phyloP scores from a whole-genome alignment of 2,113 vertebrate genomes.

The Trochalopteron elliotii region DNA sequence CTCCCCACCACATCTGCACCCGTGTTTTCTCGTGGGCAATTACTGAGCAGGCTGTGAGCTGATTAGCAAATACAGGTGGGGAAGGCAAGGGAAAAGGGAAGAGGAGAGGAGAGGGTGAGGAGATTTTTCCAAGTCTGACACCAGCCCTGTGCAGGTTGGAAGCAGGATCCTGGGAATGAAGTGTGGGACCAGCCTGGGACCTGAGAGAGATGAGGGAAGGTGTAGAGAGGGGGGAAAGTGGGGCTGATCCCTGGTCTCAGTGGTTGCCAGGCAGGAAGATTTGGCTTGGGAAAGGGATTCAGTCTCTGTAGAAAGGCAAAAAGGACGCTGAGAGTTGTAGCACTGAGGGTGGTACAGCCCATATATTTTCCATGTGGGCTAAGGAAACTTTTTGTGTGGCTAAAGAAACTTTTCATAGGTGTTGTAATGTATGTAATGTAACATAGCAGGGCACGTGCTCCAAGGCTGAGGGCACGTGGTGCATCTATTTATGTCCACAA shows the following conservation, averaged over 20 bases:
- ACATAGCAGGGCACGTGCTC: neutral
- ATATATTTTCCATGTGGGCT: fast-evolving
- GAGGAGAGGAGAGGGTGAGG: neutral
- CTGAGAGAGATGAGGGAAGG: neutral
- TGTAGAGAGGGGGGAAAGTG: fast-evolving
- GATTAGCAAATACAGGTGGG: conserved; percentile 77
- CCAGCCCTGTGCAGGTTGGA: neutral
- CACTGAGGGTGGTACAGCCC: neutral
- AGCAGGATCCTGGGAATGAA: neutral
- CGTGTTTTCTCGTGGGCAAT: conserved; percentile 73
- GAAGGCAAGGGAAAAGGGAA: neutral
- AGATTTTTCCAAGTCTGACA: neutral
- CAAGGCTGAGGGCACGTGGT: fast-evolving
- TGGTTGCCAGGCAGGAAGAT: neutral
- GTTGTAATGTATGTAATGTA: neutral
- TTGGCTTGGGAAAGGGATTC: neutral
- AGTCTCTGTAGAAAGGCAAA: neutral
- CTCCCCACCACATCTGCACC: conserved; percentile 71
- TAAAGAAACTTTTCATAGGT: neutral
- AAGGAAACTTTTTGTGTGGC: neutral
- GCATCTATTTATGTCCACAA: neutral
- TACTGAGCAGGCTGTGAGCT: conserved; percentile 38
- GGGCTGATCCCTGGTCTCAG: neutral
- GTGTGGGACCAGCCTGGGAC: neutral
- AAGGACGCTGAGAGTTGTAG: neutral